Conservation (phyloP, 92 coral and sea anemone species). For the Epizoanthus fatuus region DNA sequence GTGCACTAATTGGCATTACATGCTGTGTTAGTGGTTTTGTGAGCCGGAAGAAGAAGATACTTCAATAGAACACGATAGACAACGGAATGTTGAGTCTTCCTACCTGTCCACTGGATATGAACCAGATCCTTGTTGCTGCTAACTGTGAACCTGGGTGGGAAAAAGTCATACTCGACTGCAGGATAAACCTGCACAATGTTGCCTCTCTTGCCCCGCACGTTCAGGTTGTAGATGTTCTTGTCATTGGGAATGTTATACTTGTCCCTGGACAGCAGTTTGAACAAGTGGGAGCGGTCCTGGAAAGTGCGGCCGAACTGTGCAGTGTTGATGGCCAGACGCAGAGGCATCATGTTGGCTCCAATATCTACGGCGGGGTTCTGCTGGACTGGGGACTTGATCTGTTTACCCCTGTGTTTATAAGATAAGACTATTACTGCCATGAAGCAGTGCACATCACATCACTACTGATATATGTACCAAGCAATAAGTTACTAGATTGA, state of each 20-base stretch:
- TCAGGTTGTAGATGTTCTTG: constrained; percentile 82
- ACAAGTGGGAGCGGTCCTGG: constrained; percentile 94
- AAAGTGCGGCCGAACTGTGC: constrained; percentile 98
- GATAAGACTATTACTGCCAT: neutral
- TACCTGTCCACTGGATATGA: constrained; percentile 99
- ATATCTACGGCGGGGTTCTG: constrained; percentile 95
- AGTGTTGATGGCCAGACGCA: constrained; percentile 95
- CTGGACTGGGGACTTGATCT: constrained; percentile 85
- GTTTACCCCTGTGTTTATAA: constrained; percentile 72
- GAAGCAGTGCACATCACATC: too few relatives aligned
- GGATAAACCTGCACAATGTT: constrained; percentile 96
- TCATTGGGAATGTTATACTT: constrained; percentile 63
- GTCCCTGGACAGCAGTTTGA: constrained; percentile 74
- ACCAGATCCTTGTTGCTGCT: constrained; percentile 63
- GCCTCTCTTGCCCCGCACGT: constrained; percentile 97
- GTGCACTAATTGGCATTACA: too few relatives aligned
- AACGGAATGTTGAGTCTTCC: neutral
- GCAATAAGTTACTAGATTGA: too few relatives aligned
- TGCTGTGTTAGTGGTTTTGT: too few relatives aligned
- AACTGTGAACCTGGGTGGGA: constrained; percentile 78
- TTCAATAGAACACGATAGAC: too few relatives aligned
- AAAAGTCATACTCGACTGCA: constrained; percentile 98
- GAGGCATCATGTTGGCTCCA: constrained; percentile 81
- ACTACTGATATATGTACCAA: too few relatives aligned
- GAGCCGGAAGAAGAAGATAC: too few relatives aligned